A percentile compares a stretch with the other conserved stretches of the same genome.
Conservation (phyloP, 2,113 vertebrate species). For the Anguilla japonica region DNA sequence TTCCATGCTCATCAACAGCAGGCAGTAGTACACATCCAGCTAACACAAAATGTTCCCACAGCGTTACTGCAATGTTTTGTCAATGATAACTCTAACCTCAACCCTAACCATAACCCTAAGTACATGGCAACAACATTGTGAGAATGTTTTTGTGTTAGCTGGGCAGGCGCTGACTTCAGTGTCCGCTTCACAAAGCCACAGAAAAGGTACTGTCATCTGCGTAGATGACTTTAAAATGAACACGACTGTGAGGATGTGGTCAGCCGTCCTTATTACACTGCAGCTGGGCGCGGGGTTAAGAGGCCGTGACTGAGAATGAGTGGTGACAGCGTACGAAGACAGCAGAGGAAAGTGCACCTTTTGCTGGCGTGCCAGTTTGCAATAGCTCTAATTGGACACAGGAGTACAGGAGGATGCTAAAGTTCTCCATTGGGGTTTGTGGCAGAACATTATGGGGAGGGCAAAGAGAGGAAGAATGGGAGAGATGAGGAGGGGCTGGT, state of each 20-base stretch:
- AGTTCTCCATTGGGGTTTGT: slow-evolving; percentile 10
- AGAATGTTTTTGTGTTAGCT: no score
- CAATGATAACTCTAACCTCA: no score
- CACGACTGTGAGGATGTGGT: neutral
- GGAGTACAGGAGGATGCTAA: slow-evolving; percentile 36
- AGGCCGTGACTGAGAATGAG: neutral
- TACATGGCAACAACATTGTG: no score
- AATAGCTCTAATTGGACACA: slow-evolving; percentile 24
- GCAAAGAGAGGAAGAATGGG: neutral
- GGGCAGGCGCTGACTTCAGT: neutral
- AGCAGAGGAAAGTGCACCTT: slow-evolving; percentile 9
- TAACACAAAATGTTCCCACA: no score
- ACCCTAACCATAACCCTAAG: no score
- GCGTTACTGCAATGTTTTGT: no score
- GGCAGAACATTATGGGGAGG: slow-evolving; percentile 1
- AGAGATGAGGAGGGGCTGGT: neutral
- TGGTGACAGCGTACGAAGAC: neutral
- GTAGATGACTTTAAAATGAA: neutral
- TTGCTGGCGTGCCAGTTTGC: slow-evolving; percentile 18
- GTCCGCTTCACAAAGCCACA: neutral
- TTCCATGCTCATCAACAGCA: neutral
- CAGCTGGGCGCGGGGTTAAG: neutral
- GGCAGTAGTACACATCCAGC: no score
- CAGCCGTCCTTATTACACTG: neutral
- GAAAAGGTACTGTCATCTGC: neutral